Base-by-base conservation (phyloP, 2,888 invertebrate genomes). In the Oegoconia quadripuncta region DNA sequence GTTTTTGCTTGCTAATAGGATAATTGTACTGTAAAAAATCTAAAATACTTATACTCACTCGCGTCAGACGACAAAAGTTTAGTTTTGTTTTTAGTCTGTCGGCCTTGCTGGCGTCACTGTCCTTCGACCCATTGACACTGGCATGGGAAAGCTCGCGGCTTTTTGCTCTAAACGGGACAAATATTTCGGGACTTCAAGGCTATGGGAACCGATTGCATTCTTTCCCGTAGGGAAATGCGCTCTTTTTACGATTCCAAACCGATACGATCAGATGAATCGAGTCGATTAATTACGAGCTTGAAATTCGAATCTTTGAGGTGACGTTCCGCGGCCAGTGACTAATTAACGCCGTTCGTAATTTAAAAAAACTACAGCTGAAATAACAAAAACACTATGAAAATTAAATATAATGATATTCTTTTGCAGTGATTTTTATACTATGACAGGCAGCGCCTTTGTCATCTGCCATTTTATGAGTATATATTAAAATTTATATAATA, bases 201-300 rank as follows among this genome's bases (percentile, higher is more conserved):
- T 82, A 76, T 87, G 86, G 82, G 86, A 86, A 84, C 82, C 80
- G 74, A 81, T 82, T 62, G 72, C 77, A 84, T 86, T 81, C 83
- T 30, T 37, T 45, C 52, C 43, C 47, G 61, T 64, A 79, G 78
- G 79, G 79, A 81, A 81, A 82, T 79, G 70, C 68, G 69, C 63
- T 66, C 73, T 73, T 74, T 63, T 62, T 72, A 72, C 69, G 67
- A 71, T 70, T 38, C 63, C 70, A 43, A 64, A 54, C 66, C 70
- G 80, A 83, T 83, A 79, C 69, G 59, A 81, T 81, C 81, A 64
- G 67, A 78, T 72, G 73, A 64, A 76, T 78, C 73, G 75, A 70
- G 55, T 69, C 75, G 74, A 80, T 80, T 81, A 75, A 79, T 80
- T 77, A 73, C 60, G 49, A 51, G 52, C 57, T 63, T 59, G 67